These are phyloP conservation scores for Hermaeophaga mercurialis DNA, from an alignment of 2,888 invertebrate species.

Conservation along the genomic window DNA sequence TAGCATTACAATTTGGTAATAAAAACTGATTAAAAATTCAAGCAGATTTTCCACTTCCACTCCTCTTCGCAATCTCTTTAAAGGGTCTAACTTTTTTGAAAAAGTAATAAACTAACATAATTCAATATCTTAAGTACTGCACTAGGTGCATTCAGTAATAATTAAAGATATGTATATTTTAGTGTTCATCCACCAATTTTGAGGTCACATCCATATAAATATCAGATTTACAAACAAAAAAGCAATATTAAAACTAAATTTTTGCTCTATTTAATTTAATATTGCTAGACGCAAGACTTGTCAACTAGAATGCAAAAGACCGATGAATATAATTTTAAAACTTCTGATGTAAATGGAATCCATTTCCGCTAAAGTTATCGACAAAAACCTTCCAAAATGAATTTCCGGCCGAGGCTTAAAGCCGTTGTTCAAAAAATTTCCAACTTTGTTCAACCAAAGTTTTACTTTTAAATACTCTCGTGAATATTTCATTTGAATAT, in stretches of 20 bases:
- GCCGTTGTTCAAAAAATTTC: background rate
- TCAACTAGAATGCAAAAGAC: slow-evolving; percentile 4
- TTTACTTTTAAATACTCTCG: background rate
- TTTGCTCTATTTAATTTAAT: background rate
- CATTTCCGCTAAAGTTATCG: slow-evolving; percentile 11
- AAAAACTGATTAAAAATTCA: no score
- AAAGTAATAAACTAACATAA: no score
- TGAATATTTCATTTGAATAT: background rate
- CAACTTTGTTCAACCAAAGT: background rate
- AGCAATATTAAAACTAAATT: background rate
- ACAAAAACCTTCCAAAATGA: background rate
- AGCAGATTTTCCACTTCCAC: no score
- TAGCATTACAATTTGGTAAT: no score
- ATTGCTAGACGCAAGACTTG: background rate
- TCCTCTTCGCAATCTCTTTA: no score
- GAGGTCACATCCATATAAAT: no score
- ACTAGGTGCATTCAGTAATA: no score
- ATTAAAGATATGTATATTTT: no score
- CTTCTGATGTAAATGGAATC: slow-evolving; percentile 10
- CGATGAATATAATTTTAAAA: slow-evolving; percentile 4
- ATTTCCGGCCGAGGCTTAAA: background rate
- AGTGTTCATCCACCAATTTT: no score
- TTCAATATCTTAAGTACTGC: no score
- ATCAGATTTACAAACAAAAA: no score
- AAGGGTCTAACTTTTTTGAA: no score